Conservation (phyloP, 2,113 vertebrate genomes). For the Eonycteris spelaea region DNA sequence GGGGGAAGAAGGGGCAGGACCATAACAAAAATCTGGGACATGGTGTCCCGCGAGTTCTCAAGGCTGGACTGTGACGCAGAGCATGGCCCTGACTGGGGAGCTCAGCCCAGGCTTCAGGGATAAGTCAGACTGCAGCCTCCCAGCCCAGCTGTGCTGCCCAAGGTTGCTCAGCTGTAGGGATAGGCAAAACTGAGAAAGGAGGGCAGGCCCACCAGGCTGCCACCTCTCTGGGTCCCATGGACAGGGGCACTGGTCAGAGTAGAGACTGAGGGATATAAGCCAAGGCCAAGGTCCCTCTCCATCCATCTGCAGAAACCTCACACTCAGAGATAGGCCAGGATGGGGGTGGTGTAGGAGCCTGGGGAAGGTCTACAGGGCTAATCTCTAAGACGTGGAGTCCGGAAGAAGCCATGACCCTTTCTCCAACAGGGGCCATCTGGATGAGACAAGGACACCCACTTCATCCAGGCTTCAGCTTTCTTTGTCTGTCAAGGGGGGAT, state of each 20-base stretch:
- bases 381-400: not conserved
- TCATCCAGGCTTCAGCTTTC: not conserved
- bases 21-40: not conserved
- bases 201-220: not conserved
- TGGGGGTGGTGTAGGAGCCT: not conserved
- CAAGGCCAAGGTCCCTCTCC: not conserved
- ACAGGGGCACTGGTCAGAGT: not conserved
- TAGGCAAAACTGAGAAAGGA: not conserved
- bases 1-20: too few relatives aligned
- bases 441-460: not conserved
- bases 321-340: not conserved
- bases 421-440: not conserved
- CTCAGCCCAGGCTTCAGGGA: not conserved
- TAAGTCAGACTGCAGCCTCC: slow-evolving; percentile 22
- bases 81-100: not conserved
- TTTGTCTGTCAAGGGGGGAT: not conserved
- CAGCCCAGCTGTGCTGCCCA: not conserved
- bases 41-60: not conserved
- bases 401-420: not conserved
- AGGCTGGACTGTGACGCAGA: slow-evolving; percentile 56
- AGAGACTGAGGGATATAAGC: too few relatives aligned
- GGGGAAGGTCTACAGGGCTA: not conserved
- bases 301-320: not conserved
- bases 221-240: not conserved
- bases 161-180: not conserved